Conservation (phyloP, 1,140 invertebrate genomes). For the Brachionus asplanchnoidis region DNA sequence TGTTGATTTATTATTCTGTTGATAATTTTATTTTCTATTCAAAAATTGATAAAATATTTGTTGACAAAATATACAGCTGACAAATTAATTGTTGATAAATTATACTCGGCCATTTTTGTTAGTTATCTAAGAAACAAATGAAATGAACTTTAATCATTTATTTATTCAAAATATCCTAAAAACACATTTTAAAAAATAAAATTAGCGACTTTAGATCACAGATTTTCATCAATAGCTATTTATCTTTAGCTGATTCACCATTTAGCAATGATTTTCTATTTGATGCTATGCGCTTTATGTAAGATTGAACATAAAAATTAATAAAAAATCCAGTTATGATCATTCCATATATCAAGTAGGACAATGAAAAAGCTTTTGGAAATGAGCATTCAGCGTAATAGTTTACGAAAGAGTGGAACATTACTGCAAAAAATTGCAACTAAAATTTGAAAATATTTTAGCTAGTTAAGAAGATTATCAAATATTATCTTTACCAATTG, state of each 20-base stretch:
- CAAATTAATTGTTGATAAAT: too few species aligned
- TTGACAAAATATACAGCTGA: too few species aligned
- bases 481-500: conserved; percentile 47
- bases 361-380: conserved; percentile 34
- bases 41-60: too few species aligned
- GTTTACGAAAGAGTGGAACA: conserved; percentile 24
- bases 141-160: not conserved
- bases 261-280: not conserved
- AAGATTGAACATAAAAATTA: conserved; percentile 38
- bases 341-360: conserved; percentile 29
- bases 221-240: not conserved
- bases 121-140: too few species aligned
- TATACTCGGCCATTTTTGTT: too few species aligned
- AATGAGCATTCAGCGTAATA: not conserved
- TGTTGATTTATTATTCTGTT: too few species aligned
- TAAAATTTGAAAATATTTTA: not conserved
- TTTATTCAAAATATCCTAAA: not conserved
- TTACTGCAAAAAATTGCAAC: conserved; percentile 42
- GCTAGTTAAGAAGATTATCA: not conserved
- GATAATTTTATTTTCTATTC: too few species aligned
- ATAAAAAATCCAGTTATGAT: conserved; percentile 27
- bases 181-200: not conserved
- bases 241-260: not conserved
- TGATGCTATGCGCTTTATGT: not conserved
- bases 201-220: not conserved